These are phyloP conservation scores for Paguma larvata DNA, from an alignment of 2,797 vertebrate species.

Conservation along the genomic window DNA sequence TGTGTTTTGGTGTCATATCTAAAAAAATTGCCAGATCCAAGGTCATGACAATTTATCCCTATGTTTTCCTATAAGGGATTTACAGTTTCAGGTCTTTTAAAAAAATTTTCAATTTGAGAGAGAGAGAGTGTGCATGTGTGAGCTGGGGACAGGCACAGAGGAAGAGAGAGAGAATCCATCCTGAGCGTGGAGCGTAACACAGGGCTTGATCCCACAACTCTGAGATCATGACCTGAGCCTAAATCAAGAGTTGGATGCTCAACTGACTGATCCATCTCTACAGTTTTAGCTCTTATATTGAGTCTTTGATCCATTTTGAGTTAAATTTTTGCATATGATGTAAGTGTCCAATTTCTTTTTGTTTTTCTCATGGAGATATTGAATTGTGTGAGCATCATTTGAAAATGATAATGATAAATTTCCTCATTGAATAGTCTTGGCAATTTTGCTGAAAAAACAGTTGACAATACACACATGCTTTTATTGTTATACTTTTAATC, in stretches of 20 bases:
- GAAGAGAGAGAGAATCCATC: too few species aligned
- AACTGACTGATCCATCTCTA: not conserved
- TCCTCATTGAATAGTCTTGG: not conserved
- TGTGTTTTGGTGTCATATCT: not conserved
- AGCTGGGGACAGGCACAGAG: too few species aligned
- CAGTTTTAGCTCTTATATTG: not conserved
- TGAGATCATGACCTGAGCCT: too few species aligned
- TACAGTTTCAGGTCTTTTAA: not conserved
- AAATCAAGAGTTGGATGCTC: too few species aligned
- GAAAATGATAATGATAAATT: not conserved
- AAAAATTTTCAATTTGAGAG: too few species aligned
- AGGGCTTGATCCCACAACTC: too few species aligned
- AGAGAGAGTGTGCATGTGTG: too few species aligned
- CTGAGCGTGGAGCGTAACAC: too few species aligned
- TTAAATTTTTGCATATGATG: not conserved
- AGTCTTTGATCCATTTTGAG: not conserved
- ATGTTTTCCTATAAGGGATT: not conserved
- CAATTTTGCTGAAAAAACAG: not conserved
- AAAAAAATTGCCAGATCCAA: not conserved
- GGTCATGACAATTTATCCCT: not conserved
- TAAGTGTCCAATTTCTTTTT: not conserved
- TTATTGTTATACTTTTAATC: not conserved
- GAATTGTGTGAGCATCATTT: not conserved
- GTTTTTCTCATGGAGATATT: not conserved
- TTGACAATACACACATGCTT: not conserved